These are phyloP conservation scores for Strix occidentalis DNA, from an alignment of 2,797 vertebrate genomes.

Conservation along the genomic window DNA sequence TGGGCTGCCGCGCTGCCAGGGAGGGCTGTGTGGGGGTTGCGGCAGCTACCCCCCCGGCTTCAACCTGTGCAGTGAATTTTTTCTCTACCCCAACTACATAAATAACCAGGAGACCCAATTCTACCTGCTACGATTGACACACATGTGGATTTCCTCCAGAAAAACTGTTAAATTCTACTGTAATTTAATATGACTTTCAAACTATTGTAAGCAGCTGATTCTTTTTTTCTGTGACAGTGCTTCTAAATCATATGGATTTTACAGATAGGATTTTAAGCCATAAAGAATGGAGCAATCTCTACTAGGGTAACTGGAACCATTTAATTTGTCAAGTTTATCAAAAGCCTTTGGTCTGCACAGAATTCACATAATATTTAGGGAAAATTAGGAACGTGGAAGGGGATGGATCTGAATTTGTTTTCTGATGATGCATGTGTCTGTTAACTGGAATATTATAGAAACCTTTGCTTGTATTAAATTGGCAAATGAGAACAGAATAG, in stretches of 20 bases:
- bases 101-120: background rate
- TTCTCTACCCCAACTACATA: background rate
- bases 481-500: background rate
- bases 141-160: background rate
- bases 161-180: background rate
- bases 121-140: background rate
- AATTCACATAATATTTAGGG: background rate
- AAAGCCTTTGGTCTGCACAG: background rate
- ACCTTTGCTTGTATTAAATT: background rate
- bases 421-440: background rate
- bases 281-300: background rate
- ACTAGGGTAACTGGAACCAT: background rate
- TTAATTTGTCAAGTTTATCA: conserved; percentile 13
- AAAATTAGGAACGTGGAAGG: background rate
- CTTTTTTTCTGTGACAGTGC: background rate
- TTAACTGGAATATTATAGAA: background rate
- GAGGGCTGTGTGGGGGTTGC: background rate
- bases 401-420: background rate
- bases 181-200: conserved; percentile 16
- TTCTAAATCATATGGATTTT: background rate
- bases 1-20: background rate
- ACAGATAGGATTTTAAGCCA: background rate
- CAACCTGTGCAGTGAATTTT: background rate
- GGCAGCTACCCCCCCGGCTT: background rate
- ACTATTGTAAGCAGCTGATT: background rate